Percentiles rank a stretch among this genome's conserved stretches.
These are phyloP conservation scores for Gasterosteus nipponicus DNA, from an alignment of 2,113 vertebrate genomes.

Conservation along the genomic window DNA sequence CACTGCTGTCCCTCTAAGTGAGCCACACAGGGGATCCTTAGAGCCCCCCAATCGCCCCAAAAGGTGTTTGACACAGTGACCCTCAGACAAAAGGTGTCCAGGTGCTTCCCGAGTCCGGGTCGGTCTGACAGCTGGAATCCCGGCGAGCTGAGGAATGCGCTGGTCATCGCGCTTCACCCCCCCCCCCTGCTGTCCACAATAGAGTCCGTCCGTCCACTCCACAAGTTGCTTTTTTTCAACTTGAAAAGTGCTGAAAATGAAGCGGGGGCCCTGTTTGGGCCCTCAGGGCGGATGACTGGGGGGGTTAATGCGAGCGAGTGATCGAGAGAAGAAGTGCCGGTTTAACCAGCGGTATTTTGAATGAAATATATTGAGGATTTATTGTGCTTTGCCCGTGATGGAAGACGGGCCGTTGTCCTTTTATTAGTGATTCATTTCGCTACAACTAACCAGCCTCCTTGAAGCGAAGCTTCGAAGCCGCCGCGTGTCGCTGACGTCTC, in stretches of 20 bases:
- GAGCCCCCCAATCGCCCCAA: no score
- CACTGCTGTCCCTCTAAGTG: no score
- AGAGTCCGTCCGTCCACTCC: not conserved
- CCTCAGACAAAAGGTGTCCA: conserved; percentile 51
- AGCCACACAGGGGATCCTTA: no score
- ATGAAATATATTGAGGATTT: no score
- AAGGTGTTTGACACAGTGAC: not conserved
- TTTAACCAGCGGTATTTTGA: no score
- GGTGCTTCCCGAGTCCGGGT: conserved; percentile 61
- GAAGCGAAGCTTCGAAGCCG: not conserved
- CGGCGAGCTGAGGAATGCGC: conserved; percentile 77
- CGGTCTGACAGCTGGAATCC: conserved; percentile 75
- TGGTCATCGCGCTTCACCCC: conserved; percentile 78
- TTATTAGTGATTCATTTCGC: not conserved
- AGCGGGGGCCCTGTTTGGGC: no score
- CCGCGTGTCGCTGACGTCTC: conserved; percentile 21
- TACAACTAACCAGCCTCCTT: not conserved
- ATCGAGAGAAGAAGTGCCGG: no score
- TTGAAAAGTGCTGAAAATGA: no score
- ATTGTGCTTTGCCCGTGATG: no score
- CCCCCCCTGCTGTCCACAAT: conserved; percentile 7
- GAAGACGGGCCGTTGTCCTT: no score
- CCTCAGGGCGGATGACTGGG: no score
- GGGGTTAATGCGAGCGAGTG: no score
- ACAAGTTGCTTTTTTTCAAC: not conserved